These are phyloP conservation scores for Anguilla japonica DNA, from an alignment of 2,113 vertebrate genomes.

Conservation along the genomic window DNA sequence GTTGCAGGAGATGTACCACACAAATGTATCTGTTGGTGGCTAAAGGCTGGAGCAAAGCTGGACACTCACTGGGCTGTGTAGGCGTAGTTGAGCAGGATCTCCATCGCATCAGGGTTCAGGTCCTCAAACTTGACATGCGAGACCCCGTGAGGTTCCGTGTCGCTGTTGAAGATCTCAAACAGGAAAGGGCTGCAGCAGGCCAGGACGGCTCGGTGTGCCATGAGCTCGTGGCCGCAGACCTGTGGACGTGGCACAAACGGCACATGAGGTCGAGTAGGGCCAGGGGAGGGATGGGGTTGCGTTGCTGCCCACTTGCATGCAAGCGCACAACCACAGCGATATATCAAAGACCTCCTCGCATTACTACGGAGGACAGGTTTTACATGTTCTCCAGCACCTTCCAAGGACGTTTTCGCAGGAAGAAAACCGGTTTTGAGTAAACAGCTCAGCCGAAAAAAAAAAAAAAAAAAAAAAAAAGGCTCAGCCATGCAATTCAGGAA, in stretches of 20 bases:
- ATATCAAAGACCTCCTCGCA: too few relatives aligned
- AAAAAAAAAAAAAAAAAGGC: not conserved
- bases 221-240: constrained; percentile 96
- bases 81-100: constrained; percentile 94
- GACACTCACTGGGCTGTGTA: constrained; percentile 97
- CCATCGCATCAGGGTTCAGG: constrained; percentile 93
- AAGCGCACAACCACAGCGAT: too few relatives aligned
- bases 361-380: too few relatives aligned
- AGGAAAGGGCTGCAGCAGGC: constrained; percentile 98
- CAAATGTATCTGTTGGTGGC: not conserved
- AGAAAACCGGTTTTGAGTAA: too few relatives aligned
- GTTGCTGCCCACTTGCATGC: too few relatives aligned
- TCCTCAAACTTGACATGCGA: constrained; percentile 97
- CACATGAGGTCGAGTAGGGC: not conserved
- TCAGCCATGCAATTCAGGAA: not conserved
- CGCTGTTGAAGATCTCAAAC: constrained; percentile 98
- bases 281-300: too few relatives aligned
- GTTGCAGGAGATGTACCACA: not conserved
- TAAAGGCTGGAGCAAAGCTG: not conserved
- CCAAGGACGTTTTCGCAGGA: too few relatives aligned
- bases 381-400: too few relatives aligned
- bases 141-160: constrained; percentile 87
- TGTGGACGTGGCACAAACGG: constrained; percentile 39
- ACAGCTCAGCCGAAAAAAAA: not conserved
- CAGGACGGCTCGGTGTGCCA: constrained; percentile 94